Base-by-base conservation (phyloP, 2,797 vertebrate genomes). In the Chrosomus eos region DNA sequence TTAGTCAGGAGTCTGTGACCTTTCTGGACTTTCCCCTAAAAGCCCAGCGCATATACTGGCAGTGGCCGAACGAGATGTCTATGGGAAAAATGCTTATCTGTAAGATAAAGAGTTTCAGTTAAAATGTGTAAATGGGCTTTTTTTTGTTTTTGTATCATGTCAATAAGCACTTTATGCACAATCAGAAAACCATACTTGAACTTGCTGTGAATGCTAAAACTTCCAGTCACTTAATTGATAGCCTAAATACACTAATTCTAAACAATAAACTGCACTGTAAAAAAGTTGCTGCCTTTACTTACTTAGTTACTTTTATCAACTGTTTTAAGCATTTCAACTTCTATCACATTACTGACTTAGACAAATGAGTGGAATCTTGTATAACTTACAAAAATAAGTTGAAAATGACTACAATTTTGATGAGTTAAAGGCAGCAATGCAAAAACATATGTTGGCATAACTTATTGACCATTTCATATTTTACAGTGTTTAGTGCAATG, bases 1-100 rank as follows among this genome's bases (percentile, higher is more conserved):
- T 84, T 3, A 11, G 53, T 23, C 36, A 67, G 81, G 68, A 68
- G 64, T 68, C 60, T 38, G 2, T 80, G 84, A 86, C 85, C 85
- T 88, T 83, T 43, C 77, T 78, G 68, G 67, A 79, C 64, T 72
- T 68, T 58, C 83, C 83, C 80, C 38, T 33, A 72, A 88, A 84
- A 14, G 66, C 58, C 33, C 40, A 55, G n/a, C 55, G 64, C 58
- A 70, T 45, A 21, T 3, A 60, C 28, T 33, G 33, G 33, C 33
- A 33, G 33, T 7, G 21, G n/a, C 0, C 1, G 13, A 62, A 71
- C 10, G 45, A 82, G 72, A 82, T 79, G 74, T 80, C 82, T 79
- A 80, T 72, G 58, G 70, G 40, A 78, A 48, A 84, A 31, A 40
- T 21, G 3, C 33, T 40, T 9, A 67, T 51, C 31, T 53, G 80